Evolutionary conservation across 2,888 invertebrate species (phyloP).

Genomic region (Parasteatoda lunata): DNA sequence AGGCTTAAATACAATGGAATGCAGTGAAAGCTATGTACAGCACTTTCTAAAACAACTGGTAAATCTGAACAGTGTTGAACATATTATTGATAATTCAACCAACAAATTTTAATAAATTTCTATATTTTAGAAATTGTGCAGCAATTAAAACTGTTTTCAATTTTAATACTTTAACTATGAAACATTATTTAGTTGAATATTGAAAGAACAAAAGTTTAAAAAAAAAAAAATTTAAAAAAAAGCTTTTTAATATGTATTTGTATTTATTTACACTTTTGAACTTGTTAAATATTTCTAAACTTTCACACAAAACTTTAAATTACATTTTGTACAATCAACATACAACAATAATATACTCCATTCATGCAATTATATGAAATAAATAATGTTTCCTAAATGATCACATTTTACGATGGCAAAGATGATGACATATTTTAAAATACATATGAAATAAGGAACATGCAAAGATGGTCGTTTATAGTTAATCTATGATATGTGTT

Average conservation of each 20-base stretch:
- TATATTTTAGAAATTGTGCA: no score
- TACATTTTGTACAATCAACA: conserved; percentile 58
- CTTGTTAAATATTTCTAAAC: conserved; percentile 26
- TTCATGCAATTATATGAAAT: conserved; percentile 59
- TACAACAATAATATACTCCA: conserved; percentile 58
- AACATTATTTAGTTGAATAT: no score
- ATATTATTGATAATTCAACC: neutral
- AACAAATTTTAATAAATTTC: no score
- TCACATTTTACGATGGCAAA: conserved; percentile 37
- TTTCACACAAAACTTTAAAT: conserved; percentile 31
- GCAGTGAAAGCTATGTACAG: conserved; percentile 67
- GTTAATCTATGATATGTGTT: conserved; percentile 42
- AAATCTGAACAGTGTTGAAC: conserved; percentile 14
- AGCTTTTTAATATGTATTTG: neutral
- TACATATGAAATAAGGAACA: conserved; percentile 42
- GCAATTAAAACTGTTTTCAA: neutral
- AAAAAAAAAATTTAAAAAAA: no score
- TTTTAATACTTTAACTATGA: neutral
- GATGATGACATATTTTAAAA: conserved; percentile 10
- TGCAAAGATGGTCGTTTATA: conserved; percentile 23
- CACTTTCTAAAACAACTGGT: conserved; percentile 41
- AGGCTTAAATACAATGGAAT: conserved; percentile 65
- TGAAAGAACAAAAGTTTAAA: no score
- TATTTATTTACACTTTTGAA: conserved; percentile 48
- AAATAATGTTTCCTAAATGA: conserved; percentile 54